Evolutionary conservation across 2,797 vertebrate species (phyloP), one percentile per base, ranked within the genome.

Genomic region (Monodelphis domestica): DNA sequence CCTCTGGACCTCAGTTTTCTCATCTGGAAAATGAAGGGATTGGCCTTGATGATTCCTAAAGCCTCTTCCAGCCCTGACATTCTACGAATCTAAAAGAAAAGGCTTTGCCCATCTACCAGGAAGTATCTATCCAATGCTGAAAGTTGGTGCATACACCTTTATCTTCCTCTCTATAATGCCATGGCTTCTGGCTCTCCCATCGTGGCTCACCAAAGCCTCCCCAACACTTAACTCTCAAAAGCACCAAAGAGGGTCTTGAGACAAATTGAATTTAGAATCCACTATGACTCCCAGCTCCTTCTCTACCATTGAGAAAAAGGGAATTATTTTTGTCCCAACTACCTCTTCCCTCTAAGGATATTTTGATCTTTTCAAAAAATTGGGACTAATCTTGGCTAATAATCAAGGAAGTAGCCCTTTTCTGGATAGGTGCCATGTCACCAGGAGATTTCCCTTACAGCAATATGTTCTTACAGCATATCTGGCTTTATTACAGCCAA

Each of bases 61-160:
- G 2, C 78, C 10, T 45, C 70, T 84, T 84, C 70, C 70, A 84
- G 26, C 38, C 84, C 24, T 50, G 21, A 84, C 21, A 45, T 50
- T 50, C 38, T 26, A 84, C 50, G 38, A 90, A 90, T 91, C 54
- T 90, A 91, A 95, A 95, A 91, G 53, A 63, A 95, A 91, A 87
- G 56, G 29, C 28, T 96, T 54, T 63, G 91, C 92, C 93, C n/a
- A n/a, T 94, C 57, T 55, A 38, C 89, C 94, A 59, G 93, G 96
- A 89, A 93, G 91, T 93, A 95, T 95, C 15, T 50, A 94, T n/a
- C 54, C 30, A 3, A 90, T 21, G 53, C n/a, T 59, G 24, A 94
- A n/a, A 54, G 28, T 30, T 92, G 1, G 51, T 21, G 52, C 91
- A 26, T 63, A 54, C 89, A 28, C 54, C 54, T 87, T 84, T 63